Evolutionary conservation across 2,888 invertebrate species (phyloP).

Genomic region (Andrena flavipes): DNA sequence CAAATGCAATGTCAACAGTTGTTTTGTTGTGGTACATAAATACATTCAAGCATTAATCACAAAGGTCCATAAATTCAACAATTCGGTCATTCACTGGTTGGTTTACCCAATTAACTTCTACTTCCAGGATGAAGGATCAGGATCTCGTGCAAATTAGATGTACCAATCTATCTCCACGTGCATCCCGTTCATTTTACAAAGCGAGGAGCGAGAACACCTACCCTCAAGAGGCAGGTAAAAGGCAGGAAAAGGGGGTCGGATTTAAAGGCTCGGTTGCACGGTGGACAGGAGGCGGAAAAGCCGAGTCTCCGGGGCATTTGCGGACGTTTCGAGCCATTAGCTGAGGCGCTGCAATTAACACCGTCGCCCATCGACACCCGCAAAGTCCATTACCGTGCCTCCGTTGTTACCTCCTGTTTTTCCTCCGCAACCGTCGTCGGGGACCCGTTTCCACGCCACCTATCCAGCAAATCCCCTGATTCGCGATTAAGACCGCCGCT

Average conservation of each 20-base stretch:
- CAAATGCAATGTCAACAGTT: too few relatives aligned
- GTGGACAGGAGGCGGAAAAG: conserved; percentile 38
- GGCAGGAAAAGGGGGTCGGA: conserved; percentile 12
- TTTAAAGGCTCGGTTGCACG: conserved; percentile 40
- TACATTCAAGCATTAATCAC: too few relatives aligned
- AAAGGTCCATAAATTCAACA: too few relatives aligned
- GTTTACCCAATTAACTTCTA: too few relatives aligned
- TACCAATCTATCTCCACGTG: too few relatives aligned
- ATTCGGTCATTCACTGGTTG: too few relatives aligned
- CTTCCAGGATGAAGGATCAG: neutral
- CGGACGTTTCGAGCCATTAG: conserved; percentile 63
- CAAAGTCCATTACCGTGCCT: conserved; percentile 57
- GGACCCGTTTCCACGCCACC: conserved; percentile 22
- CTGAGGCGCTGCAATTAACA: conserved; percentile 61
- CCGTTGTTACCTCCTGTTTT: conserved; percentile 54
- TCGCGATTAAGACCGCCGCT: conserved; percentile 24
- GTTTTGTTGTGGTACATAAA: too few relatives aligned
- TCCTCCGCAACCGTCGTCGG: conserved; percentile 33
- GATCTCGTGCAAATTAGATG: neutral
- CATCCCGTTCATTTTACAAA: too few relatives aligned
- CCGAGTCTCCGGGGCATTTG: conserved; percentile 53
- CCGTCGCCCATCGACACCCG: conserved; percentile 60
- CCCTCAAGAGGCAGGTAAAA: conserved; percentile 20
- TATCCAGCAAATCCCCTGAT: conserved; percentile 43
- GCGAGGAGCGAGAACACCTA: neutral